Conservation (phyloP, 2,113 vertebrate species). For the Vulpes lagopus region DNA sequence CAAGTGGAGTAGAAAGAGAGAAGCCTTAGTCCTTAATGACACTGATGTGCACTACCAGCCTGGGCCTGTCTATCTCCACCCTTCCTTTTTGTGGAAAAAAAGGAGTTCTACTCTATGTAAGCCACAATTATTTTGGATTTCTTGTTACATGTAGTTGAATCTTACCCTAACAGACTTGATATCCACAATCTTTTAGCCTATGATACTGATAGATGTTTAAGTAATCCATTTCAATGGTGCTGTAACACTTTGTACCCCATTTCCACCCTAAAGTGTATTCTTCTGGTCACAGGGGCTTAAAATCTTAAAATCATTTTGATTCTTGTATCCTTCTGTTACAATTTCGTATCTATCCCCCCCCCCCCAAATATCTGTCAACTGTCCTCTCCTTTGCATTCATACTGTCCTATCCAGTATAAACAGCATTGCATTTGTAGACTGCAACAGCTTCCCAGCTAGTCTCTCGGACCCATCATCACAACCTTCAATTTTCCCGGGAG, state of each 20-base stretch:
- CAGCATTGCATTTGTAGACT: not conserved
- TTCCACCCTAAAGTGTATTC: not conserved
- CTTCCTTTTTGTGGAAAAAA: not conserved
- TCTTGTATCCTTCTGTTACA: slow-evolving; percentile 16
- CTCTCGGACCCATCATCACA: not conserved
- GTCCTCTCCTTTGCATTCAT: not conserved
- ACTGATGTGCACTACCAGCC: not conserved
- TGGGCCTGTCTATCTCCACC: not conserved
- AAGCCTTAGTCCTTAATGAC: not conserved
- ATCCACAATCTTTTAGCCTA: not conserved
- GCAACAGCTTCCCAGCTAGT: not conserved
- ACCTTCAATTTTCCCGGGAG: not conserved
- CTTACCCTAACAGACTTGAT: not conserved
- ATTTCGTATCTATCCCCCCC: not conserved
- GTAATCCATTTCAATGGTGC: slow-evolving; percentile 21
- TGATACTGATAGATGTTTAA: not conserved
- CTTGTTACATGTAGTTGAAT: not conserved
- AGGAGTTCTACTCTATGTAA: not conserved
- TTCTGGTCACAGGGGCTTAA: slow-evolving; percentile 35
- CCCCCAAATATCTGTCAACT: not conserved
- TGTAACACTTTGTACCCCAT: not conserved
- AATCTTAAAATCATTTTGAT: slow-evolving; percentile 17
- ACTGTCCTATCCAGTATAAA: not conserved
- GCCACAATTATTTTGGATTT: not conserved
- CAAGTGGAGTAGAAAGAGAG: not conserved